A percentile compares a stretch with the other conserved stretches of the same genome.
Evolutionary conservation across 1,140 invertebrate species (phyloP).

Genomic region (Listronotus bonariensis): DNA sequence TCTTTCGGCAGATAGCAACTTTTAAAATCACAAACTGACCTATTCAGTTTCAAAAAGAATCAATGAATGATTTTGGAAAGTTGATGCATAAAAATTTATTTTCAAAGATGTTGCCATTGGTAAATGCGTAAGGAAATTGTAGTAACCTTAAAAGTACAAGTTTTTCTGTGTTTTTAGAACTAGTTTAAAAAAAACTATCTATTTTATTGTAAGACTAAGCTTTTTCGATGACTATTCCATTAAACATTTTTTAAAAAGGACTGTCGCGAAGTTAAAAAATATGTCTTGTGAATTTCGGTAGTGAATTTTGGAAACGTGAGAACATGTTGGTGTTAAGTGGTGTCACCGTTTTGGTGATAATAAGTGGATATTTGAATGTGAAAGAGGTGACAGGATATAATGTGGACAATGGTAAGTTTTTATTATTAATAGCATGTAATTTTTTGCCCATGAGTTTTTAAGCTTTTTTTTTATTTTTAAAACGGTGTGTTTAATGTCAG

Average conservation of each 20-base stretch:
- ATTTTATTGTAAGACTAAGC: not conserved
- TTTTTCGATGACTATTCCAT: not conserved
- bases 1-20: conserved; percentile 8
- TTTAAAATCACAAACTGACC: not conserved
- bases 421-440: no score
- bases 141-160: no score
- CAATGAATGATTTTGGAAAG: no score
- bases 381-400: not conserved
- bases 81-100: no score
- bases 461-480: no score
- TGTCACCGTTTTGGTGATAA: conserved; percentile 12
- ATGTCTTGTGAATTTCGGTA: conserved; percentile 30
- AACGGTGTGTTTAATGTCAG: no score
- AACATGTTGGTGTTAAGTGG: conserved; percentile 21
- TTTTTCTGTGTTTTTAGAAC: no score
- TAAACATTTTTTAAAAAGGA: not conserved
- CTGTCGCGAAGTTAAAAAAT: not conserved
- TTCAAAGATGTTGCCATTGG: no score
- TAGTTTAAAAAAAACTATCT: no score
- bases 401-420: conserved; percentile 21
- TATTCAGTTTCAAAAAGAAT: no score
- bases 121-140: no score
- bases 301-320: conserved; percentile 14
- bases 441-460: no score
- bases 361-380: conserved; percentile 15